Percentiles rank a stretch among this genome's conserved stretches.
Conservation (phyloP, 2,888 invertebrate species). For the Hydropsyche betteni region DNA sequence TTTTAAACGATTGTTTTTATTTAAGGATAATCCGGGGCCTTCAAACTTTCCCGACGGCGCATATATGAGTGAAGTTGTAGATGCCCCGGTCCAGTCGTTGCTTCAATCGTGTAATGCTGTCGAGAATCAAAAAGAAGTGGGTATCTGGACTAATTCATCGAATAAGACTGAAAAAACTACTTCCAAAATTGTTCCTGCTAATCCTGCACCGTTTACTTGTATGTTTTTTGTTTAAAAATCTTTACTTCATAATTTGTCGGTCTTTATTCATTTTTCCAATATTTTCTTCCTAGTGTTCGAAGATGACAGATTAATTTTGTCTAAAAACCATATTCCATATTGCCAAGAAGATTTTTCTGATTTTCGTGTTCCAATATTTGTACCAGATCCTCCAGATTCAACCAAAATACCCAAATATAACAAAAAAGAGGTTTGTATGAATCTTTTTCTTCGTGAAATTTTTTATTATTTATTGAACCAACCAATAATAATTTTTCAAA, state of each 20-base stretch:
- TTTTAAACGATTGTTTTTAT: conserved; percentile 29
- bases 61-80: background rate
- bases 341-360: conserved; percentile 65
- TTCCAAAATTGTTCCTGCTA: conserved; percentile 54
- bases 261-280: background rate
- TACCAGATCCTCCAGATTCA: conserved; percentile 71
- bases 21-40: conserved; percentile 62
- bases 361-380: conserved; percentile 67
- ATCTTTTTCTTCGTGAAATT: too few species aligned
- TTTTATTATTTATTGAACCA: conserved; percentile 35
- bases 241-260: background rate
- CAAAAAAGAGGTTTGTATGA: conserved; percentile 66
- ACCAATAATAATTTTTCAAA: background rate
- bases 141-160: conserved; percentile 65
- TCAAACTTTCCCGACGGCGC: conserved; percentile 52
- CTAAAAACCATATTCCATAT: conserved; percentile 62
- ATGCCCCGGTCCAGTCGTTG: conserved; percentile 54
- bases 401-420: conserved; percentile 74
- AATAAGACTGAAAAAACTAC: conserved; percentile 55
- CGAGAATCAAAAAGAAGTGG: conserved; percentile 65
- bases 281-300: conserved; percentile 67
- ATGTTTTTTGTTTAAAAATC: conserved; percentile 53
- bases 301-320: conserved; percentile 66
- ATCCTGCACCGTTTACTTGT: conserved; percentile 65
- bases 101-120: conserved; percentile 62